A percentile compares a stretch with the other conserved stretches of the same genome.
Evolutionary conservation across 1,140 invertebrate genomes (phyloP).

Genomic region (Colletes gigas): DNA sequence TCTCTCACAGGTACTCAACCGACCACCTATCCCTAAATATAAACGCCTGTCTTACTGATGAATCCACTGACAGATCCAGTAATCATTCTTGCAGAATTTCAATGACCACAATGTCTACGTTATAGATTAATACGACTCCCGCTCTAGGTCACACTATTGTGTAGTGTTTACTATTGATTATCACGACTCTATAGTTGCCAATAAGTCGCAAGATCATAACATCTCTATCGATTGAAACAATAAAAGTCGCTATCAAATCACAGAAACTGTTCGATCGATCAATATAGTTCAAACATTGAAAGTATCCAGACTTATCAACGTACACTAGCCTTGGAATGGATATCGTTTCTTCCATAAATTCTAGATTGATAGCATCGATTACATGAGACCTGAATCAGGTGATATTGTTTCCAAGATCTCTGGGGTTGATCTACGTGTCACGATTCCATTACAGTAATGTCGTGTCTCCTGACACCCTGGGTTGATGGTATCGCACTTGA

Average conservation of each 20-base stretch:
- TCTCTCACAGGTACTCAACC: too few species aligned
- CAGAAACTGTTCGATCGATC: neutral
- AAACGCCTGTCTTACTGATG: too few species aligned
- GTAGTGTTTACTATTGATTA: neutral
- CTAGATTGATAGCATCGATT: neutral
- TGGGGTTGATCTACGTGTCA: neutral
- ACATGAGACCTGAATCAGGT: too few species aligned
- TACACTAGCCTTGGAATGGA: neutral
- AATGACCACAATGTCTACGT: neutral
- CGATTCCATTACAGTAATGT: neutral
- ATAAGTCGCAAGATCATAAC: too few species aligned
- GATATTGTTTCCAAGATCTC: too few species aligned
- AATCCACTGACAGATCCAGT: too few species aligned
- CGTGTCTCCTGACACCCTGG: constrained; percentile 4
- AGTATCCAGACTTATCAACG: neutral
- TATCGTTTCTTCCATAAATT: neutral
- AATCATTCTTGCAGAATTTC: neutral
- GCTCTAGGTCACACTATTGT: too few species aligned
- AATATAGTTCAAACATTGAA: neutral
- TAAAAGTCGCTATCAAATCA: neutral
- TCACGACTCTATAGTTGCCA: neutral
- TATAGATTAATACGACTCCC: neutral
- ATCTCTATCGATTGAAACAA: neutral
- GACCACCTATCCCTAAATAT: too few species aligned
- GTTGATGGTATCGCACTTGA: constrained; percentile 10